These are phyloP conservation scores for Sebastes alutus DNA, from an alignment of 2,797 vertebrate species.

Conservation along the genomic window DNA sequence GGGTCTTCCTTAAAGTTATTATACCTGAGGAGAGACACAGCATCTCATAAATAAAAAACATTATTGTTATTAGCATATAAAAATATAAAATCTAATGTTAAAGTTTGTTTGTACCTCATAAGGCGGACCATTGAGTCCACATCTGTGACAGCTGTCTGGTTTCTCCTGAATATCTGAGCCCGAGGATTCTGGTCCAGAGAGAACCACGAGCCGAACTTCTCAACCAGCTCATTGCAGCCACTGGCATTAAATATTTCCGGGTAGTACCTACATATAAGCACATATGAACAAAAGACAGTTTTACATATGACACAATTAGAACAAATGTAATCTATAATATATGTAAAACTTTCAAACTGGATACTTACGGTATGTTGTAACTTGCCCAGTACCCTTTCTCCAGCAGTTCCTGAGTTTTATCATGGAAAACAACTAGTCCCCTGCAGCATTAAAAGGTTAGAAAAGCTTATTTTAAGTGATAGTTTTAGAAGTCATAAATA, in stretches of 20 bases:
- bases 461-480: background rate
- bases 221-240: slow-evolving; percentile 86
- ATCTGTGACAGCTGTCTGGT: slow-evolving; percentile 88
- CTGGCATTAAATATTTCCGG: slow-evolving; percentile 90
- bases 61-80: background rate
- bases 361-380: slow-evolving; percentile 93
- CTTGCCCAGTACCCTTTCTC: slow-evolving; percentile 93
- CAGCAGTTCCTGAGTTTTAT: slow-evolving; percentile 88
- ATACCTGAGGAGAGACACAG: slow-evolving; percentile 79
- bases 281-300: background rate
- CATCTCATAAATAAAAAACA: background rate
- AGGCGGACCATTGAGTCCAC: slow-evolving; percentile 90
- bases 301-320: background rate
- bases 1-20: slow-evolving; percentile 93
- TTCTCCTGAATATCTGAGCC: slow-evolving; percentile 91
- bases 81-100: background rate
- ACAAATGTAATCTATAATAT: background rate
- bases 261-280: slow-evolving; percentile 83
- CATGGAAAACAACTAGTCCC: slow-evolving; percentile 82
- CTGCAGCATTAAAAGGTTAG: slow-evolving; percentile 71
- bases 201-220: slow-evolving; percentile 92
- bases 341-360: background rate
- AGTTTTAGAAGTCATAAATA: background rate
- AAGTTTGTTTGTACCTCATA: slow-evolving; percentile 85
- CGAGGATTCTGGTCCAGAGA: slow-evolving; percentile 88